Conservation (phyloP, 2,113 vertebrate genomes). For the Miniopterus natalensis region DNA sequence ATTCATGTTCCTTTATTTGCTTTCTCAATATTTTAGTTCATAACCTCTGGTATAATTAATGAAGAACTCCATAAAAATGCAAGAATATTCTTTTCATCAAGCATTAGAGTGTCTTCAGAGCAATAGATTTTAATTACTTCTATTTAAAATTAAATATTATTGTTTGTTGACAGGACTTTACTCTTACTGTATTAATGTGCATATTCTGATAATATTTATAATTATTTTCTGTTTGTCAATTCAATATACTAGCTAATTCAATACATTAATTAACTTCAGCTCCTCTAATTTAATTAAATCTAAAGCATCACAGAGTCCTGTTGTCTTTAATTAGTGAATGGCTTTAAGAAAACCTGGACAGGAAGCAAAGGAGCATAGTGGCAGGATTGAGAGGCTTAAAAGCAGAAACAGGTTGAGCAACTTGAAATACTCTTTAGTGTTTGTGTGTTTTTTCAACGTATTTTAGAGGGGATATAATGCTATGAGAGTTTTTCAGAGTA, state of each 20-base stretch:
- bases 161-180: constrained; percentile 32
- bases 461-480: neutral
- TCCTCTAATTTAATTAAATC: constrained; percentile 66
- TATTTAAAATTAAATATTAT: constrained; percentile 24
- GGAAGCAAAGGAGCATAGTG: neutral
- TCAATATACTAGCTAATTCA: constrained; percentile 26
- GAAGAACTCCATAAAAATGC: constrained; percentile 14
- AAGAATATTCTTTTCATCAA: neutral
- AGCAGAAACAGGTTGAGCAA: neutral
- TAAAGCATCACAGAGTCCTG: constrained; percentile 2
- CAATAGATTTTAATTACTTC: constrained; percentile 47
- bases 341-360: neutral
- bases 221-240: constrained; percentile 53
- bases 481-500: neutral
- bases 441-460: neutral
- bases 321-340: constrained; percentile 53
- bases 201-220: constrained; percentile 66
- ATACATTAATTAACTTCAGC: constrained; percentile 53
- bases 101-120: neutral
- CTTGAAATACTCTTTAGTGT: neutral
- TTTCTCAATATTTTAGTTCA: constrained; percentile 29
- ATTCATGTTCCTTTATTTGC: neutral
- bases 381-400: neutral
- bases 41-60: neutral
- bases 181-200: constrained; percentile 12